Conservation (phyloP, 2,113 vertebrate genomes). For the Gracilinanus agilis region DNA sequence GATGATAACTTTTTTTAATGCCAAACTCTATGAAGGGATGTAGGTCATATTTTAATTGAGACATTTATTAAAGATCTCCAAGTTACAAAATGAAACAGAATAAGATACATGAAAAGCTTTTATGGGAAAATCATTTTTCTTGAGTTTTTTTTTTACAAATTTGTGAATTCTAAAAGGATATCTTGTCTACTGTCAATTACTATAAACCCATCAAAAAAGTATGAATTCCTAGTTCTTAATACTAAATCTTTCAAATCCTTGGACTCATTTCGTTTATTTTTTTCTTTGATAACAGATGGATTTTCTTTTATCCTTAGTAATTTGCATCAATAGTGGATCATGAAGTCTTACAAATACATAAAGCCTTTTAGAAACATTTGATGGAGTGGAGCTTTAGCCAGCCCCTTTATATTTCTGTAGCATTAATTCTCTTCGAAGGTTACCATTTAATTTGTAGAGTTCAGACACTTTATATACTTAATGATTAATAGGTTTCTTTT, state of each 20-base stretch:
- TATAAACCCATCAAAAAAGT: constrained; percentile 73
- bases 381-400: constrained; percentile 67
- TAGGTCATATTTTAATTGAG: constrained; percentile 64
- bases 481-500: constrained; percentile 38
- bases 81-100: constrained; percentile 61
- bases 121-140: constrained; percentile 57
- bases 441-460: constrained; percentile 64
- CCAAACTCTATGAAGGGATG: background rate
- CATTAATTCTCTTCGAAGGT: constrained; percentile 70
- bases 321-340: constrained; percentile 79
- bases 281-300: constrained; percentile 77
- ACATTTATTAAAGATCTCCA: constrained; percentile 43
- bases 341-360: constrained; percentile 80
- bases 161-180: constrained; percentile 69
- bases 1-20: constrained; percentile 65
- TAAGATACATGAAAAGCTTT: constrained; percentile 60
- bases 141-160: constrained; percentile 52
- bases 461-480: constrained; percentile 59
- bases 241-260: constrained; percentile 80
- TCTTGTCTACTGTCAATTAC: constrained; percentile 70
- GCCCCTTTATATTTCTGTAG: constrained; percentile 70
- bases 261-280: constrained; percentile 76
- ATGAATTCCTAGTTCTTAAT: constrained; percentile 74
- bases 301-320: constrained; percentile 80
- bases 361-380: constrained; percentile 81